Conservation (phyloP, 2,797 vertebrate genomes). For the Melanogrammus aeglefinus region DNA sequence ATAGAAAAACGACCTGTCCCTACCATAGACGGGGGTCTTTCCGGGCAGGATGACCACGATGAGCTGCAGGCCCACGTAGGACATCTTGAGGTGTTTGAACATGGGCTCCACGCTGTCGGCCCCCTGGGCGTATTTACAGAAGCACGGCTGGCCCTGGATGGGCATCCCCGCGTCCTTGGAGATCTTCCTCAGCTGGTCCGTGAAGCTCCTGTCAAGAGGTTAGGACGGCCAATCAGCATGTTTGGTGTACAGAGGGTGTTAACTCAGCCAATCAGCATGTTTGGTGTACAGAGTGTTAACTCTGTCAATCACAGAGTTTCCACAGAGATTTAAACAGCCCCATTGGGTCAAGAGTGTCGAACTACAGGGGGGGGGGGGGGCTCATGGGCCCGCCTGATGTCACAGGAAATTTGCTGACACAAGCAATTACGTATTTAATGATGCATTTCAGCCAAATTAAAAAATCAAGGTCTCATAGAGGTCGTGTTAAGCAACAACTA, state of each 20-base stretch:
- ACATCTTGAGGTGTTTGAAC: conserved; percentile 99
- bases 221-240: not conserved
- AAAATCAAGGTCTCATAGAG: no score
- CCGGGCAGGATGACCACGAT: conserved; percentile 98
- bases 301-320: not conserved
- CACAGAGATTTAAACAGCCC: not conserved
- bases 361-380: no score
- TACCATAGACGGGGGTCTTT: conserved; percentile 97
- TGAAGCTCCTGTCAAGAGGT: conserved; percentile 84
- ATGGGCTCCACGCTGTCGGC: conserved; percentile 99
- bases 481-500: no score
- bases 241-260: not conserved
- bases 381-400: no score
- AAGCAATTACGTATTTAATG: no score
- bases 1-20: not conserved
- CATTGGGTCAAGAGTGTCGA: no score
- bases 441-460: no score
- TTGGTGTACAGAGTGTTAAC: not conserved
- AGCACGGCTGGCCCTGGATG: conserved; percentile 97
- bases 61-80: conserved; percentile 96
- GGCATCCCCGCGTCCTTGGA: conserved; percentile 99
- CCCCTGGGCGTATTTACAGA: conserved; percentile 98
- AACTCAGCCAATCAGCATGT: not conserved
- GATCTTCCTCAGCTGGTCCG: conserved; percentile 97
- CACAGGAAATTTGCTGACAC: no score